These are phyloP conservation scores for Arctia plantaginis DNA, from an alignment of 2,888 invertebrate genomes.

Conservation along the genomic window DNA sequence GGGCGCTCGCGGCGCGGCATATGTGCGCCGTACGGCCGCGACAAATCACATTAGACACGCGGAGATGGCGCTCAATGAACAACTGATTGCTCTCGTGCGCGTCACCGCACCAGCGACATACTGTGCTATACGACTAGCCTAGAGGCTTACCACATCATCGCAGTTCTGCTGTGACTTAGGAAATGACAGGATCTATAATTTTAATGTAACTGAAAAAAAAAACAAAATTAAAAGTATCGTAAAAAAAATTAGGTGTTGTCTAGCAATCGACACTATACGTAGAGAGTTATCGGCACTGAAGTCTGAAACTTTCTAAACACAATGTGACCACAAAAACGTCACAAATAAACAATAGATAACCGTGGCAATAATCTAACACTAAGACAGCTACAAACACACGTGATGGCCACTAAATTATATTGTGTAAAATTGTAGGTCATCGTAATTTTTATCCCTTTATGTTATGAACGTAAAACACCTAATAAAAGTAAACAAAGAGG, in stretches of 20 bases:
- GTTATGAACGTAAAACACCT: not conserved
- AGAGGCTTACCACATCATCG: not conserved
- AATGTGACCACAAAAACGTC: not conserved
- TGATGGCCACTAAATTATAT: not conserved
- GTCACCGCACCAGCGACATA: not conserved
- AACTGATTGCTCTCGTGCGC: conserved; percentile 7
- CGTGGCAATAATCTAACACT: not conserved
- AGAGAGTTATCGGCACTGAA: not conserved
- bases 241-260: too few relatives aligned
- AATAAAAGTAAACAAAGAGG: conserved; percentile 16
- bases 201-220: not conserved
- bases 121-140: not conserved
- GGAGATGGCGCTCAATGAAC: not conserved
- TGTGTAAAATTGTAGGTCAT: not conserved
- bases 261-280: not conserved
- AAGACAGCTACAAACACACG: not conserved
- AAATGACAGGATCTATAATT: too few relatives aligned
- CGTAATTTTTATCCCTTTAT: not conserved
- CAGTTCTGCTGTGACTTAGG: not conserved
- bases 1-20: not conserved
- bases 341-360: not conserved
- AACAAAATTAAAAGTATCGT: too few relatives aligned
- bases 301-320: not conserved
- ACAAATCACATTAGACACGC: conserved; percentile 15
- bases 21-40: not conserved